These are phyloP conservation scores for Leptestheria dahalacensis DNA, from an alignment of 1,140 invertebrate species.

Conservation along the genomic window DNA sequence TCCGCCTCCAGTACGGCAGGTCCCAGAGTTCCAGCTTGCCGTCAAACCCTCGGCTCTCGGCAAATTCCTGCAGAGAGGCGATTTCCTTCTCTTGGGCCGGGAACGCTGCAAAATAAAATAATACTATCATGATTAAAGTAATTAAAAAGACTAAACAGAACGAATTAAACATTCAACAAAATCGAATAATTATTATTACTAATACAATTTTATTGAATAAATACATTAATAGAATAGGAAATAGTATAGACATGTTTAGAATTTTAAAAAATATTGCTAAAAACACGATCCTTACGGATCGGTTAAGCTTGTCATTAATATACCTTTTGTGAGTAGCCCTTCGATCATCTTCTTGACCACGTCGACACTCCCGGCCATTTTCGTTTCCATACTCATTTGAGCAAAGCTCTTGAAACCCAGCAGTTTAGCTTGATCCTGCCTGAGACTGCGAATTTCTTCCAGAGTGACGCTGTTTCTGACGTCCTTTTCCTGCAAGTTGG, in stretches of 20 bases:
- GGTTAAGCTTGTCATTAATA: slow-evolving; percentile 21
- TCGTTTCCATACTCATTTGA: slow-evolving; percentile 82
- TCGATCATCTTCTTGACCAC: slow-evolving; percentile 59
- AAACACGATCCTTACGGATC: slow-evolving; percentile 31
- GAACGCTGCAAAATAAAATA: slow-evolving; percentile 31
- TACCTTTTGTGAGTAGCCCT: slow-evolving; percentile 33
- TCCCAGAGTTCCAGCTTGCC: slow-evolving; percentile 62
- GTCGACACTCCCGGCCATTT: slow-evolving; percentile 74
- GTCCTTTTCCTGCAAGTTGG: slow-evolving; percentile 41
- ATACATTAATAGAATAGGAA: too few relatives aligned
- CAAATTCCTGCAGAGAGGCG: slow-evolving; percentile 52
- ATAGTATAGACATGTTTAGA: too few relatives aligned
- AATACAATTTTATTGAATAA: too few relatives aligned
- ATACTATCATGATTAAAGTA: neutral
- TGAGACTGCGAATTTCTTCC: slow-evolving; percentile 53
- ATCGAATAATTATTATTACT: slow-evolving; percentile 13
- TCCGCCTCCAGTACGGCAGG: slow-evolving; percentile 67
- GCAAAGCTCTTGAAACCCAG: slow-evolving; percentile 64
- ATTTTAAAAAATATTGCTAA: neutral
- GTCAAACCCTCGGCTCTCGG: slow-evolving; percentile 51
- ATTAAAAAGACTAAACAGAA: neutral
- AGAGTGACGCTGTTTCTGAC: slow-evolving; percentile 54
- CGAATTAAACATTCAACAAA: slow-evolving; percentile 13
- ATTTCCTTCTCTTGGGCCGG: slow-evolving; percentile 62
- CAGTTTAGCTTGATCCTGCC: slow-evolving; percentile 48